Conservation (phyloP, 23 tunicate species). For the Diplosoma virens region DNA sequence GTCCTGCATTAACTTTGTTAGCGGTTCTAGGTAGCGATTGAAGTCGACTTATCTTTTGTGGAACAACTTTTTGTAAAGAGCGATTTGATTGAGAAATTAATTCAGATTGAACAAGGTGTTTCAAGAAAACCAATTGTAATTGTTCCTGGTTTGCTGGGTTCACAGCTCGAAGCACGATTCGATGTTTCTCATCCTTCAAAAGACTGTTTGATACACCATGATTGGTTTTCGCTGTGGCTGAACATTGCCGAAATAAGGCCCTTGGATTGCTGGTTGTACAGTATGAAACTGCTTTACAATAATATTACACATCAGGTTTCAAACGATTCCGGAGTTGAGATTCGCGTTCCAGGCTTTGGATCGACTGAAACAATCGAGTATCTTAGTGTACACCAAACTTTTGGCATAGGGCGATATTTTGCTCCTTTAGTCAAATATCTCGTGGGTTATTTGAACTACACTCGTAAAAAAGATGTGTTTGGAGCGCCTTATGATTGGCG, state of each 20-base stretch:
- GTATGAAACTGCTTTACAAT: constrained; percentile 47
- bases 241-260: no score
- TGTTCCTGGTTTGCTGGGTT: constrained; percentile 87
- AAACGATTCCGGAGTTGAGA: constrained; percentile 70
- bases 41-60: no score
- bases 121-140: constrained; percentile 22
- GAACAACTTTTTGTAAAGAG: no score
- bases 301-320: constrained; percentile 20
- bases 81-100: no score
- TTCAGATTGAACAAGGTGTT: no score
- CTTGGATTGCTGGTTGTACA: constrained; percentile 91
- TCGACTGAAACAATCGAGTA: constrained; percentile 70
- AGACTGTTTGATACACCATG: constrained; percentile 34
- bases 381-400: constrained; percentile 59
- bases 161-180: constrained; percentile 60
- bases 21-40: no score
- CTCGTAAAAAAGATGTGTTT: constrained; percentile 43
- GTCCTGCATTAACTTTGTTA: no score
- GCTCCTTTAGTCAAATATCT: constrained; percentile 52
- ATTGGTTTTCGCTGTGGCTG: constrained; percentile 86
- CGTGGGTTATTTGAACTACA: constrained; percentile 40
- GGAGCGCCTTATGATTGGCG: constrained; percentile 97
- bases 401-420: constrained; percentile 71
- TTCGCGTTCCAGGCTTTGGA: constrained; percentile 52
- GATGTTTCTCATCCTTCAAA: constrained; percentile 22